Evolutionary conservation across 2,888 invertebrate species (phyloP), one percentile per base, ranked within the genome.

Genomic region (Priocnemis perturbator): DNA sequence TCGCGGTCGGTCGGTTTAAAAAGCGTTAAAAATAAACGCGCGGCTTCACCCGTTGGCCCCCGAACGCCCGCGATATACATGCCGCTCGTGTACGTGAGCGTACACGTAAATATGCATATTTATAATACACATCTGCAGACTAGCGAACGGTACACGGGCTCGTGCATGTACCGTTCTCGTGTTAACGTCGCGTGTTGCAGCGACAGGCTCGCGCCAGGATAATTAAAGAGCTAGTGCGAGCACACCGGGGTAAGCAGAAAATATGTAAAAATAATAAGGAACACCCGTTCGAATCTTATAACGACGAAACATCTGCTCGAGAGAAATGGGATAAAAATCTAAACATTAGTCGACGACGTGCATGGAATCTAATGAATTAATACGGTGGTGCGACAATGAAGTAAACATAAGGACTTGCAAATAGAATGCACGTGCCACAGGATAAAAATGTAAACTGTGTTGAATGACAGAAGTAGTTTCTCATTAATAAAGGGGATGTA

Each of bases 251-350:
- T 30, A 20, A 26, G 26, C 21, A 9, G 30, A n/a, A 45, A 20
- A 3, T 44, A 59, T 37, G 44, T 9, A 37, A 44, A 26, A 68
- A 68, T 65, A 57, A 64, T 64, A 68, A 64, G 58, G 45, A 53
- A 26, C 37, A 57, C n/a, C 50, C 2, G n/a, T 50, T 19, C 11
- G 37, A 37, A 37, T 37, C 37, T 37, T 37, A 11, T 11, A 37
- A 37, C 26, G 26, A 26, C n/a, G 5, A 37, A 11, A 37, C 37
- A 11, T 37, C 37, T 9, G 37, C 11, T 37, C 7, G 7, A 7
- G 37, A 37, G 4, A 11, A 37, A 37, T 20, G 64, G n/a, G 48
- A 44, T 7, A 37, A 37, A 37, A 37, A 11, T 37, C 11, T 37
- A 3, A 11, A 37, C 11, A 7, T 26, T 26, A 26, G 26, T 26